A percentile compares a stretch with the other conserved stretches of the same genome.
phyloP scores from a whole-genome alignment of 2,113 vertebrate species.

The Asarcornis scutulata region DNA sequence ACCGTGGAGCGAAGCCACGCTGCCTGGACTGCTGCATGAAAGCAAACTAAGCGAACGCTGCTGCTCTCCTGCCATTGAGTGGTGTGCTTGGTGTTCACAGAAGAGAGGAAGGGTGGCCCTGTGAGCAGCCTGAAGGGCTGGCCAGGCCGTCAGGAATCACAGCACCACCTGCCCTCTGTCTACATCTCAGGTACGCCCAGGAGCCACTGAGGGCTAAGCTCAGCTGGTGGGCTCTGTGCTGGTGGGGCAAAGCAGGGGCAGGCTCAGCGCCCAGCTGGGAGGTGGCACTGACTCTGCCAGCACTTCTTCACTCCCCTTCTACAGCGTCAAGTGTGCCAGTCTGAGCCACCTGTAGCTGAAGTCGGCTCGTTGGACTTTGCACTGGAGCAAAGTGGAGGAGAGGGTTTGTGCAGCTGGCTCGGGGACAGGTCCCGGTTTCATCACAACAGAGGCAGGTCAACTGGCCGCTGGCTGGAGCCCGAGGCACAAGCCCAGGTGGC shows the following conservation, averaged over 20 bases:
- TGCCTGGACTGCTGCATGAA: background rate
- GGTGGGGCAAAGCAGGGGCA: background rate
- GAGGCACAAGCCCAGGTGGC: background rate
- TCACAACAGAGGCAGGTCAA: background rate
- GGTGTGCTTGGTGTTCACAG: background rate
- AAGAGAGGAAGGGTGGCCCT: background rate
- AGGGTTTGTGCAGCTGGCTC: accelerated
- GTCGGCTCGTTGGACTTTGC: background rate
- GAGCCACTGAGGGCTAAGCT: background rate
- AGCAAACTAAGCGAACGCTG: background rate
- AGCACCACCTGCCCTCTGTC: background rate
- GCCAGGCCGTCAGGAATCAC: background rate
- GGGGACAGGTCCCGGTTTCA: background rate
- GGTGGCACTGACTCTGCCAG: background rate
- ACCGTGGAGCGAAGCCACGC: accelerated
- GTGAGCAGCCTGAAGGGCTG: background rate
- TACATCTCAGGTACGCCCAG: background rate
- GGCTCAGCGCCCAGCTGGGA: background rate
- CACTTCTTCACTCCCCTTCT: background rate
- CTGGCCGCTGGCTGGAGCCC: background rate
- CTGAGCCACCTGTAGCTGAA: background rate
- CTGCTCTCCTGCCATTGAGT: background rate
- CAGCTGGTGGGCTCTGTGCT: background rate
- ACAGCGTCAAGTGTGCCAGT: background rate
- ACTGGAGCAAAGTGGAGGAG: background rate